Conservation (phyloP, 2,113 vertebrate species). For the Eubucco bourcierii region DNA sequence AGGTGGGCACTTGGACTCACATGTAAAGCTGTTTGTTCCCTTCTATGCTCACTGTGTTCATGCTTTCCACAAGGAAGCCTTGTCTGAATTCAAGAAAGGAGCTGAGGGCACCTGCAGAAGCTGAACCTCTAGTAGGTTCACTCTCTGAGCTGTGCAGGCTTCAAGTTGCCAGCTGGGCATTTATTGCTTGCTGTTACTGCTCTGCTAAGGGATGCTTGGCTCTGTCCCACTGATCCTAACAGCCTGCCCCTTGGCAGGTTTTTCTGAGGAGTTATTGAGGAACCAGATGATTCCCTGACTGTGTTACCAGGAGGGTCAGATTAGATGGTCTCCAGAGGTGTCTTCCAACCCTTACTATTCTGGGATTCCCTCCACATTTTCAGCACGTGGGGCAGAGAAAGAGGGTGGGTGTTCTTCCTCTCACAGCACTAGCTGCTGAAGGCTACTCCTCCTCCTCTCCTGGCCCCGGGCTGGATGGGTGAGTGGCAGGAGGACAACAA, state of each 20-base stretch:
- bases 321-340: too few relatives aligned
- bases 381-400: not conserved
- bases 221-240: not conserved
- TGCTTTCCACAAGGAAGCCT: not conserved
- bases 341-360: too few relatives aligned
- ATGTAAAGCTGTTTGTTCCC: not conserved
- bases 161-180: not conserved
- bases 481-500: not conserved
- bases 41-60: not conserved
- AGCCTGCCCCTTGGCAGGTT: not conserved
- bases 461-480: not conserved
- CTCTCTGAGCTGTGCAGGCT: not conserved
- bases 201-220: not conserved
- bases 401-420: not conserved
- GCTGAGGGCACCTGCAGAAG: not conserved
- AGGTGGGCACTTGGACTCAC: rapidly evolving
- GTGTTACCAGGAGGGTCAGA: too few relatives aligned
- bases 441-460: not conserved
- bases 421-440: not conserved
- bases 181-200: not conserved
- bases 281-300: not conserved
- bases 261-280: not conserved
- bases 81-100: not conserved
- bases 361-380: not conserved
- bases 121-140: not conserved